These are phyloP conservation scores for Oedothorax gibbosus DNA, from an alignment of 1,140 invertebrate genomes.

Conservation along the genomic window DNA sequence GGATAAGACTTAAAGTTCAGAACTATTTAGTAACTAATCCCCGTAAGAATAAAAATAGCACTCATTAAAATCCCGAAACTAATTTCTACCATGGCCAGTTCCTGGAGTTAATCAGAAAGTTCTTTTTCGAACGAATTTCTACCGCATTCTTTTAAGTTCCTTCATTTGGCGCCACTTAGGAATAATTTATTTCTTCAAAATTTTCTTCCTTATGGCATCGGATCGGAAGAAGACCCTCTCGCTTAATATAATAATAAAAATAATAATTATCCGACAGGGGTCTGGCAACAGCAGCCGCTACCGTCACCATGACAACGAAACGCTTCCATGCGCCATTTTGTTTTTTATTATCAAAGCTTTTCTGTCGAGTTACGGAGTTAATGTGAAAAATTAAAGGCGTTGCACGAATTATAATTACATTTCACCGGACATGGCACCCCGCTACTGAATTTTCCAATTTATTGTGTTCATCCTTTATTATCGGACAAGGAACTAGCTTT, in stretches of 20 bases:
- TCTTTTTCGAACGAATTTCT: constrained; percentile 37
- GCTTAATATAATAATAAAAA: constrained; percentile 51
- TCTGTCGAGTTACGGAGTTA: constrained; percentile 20
- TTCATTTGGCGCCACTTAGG: constrained; percentile 57
- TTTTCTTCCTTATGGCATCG: constrained; percentile 38
- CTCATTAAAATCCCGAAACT: constrained; percentile 59
- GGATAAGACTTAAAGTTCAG: constrained; percentile 4
- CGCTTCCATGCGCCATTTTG: constrained; percentile 48
- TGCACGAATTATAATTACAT: constrained; percentile 55
- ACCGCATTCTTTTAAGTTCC: constrained; percentile 55
- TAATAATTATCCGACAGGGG: constrained; percentile 45
- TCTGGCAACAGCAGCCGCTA: constrained; percentile 39
- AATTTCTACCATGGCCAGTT: constrained; percentile 53
- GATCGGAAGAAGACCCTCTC: constrained; percentile 36
- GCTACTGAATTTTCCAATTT: constrained; percentile 51
- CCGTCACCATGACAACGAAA: constrained; percentile 40
- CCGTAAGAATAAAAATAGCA: constrained; percentile 39
- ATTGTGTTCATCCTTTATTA: constrained; percentile 43
- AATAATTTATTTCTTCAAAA: constrained; percentile 56
- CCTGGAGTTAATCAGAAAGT: constrained; percentile 57
- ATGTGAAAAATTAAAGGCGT: constrained; percentile 58
- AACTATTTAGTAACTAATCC: constrained; percentile 51
- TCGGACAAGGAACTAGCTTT: constrained; percentile 15
- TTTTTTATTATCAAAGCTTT: constrained; percentile 53
- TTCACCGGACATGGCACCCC: constrained; percentile 6